A percentile compares a stretch with the other conserved stretches of the same genome.
Conservation (phyloP, 1,140 invertebrate genomes). For the Calliopsis andreniformis region DNA sequence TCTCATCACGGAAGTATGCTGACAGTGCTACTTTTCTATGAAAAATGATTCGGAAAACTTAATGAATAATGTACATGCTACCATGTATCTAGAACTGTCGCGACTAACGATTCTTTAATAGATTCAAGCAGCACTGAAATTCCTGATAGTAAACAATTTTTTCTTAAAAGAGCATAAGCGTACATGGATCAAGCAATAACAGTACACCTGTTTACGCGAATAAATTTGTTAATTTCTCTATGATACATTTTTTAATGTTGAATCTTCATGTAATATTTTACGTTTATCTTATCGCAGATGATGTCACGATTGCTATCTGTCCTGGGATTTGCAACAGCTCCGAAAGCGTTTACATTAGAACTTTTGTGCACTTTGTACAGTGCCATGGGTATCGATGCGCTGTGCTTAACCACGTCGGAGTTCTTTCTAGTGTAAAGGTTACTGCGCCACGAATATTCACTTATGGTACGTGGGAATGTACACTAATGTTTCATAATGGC, state of each 20-base stretch:
- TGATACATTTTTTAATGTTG: too few species aligned
- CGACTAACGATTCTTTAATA: background rate
- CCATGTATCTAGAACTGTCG: background rate
- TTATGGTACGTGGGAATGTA: conserved; percentile 86
- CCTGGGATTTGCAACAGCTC: conserved; percentile 97
- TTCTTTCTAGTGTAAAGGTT: conserved; percentile 90
- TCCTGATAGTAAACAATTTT: too few species aligned
- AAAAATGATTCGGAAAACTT: background rate
- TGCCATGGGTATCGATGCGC: conserved; percentile 94
- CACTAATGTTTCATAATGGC: background rate
- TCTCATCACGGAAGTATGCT: background rate
- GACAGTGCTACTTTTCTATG: background rate
- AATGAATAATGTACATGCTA: background rate
- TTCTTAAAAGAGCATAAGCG: too few species aligned
- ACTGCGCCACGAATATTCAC: conserved; percentile 94
- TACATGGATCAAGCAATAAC: too few species aligned
- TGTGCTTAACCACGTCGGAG: conserved; percentile 97
- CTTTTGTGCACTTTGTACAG: conserved; percentile 94
- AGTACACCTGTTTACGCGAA: too few species aligned
- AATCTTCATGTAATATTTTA: background rate
- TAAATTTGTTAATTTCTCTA: too few species aligned
- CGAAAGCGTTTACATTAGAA: conserved; percentile 95
- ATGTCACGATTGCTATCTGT: conserved; percentile 93
- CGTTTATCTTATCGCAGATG: conserved; percentile 84
- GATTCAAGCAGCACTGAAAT: too few species aligned